Evolutionary conservation across 2,888 invertebrate genomes (phyloP).

Genomic region (Syrista parreyssii): DNA sequence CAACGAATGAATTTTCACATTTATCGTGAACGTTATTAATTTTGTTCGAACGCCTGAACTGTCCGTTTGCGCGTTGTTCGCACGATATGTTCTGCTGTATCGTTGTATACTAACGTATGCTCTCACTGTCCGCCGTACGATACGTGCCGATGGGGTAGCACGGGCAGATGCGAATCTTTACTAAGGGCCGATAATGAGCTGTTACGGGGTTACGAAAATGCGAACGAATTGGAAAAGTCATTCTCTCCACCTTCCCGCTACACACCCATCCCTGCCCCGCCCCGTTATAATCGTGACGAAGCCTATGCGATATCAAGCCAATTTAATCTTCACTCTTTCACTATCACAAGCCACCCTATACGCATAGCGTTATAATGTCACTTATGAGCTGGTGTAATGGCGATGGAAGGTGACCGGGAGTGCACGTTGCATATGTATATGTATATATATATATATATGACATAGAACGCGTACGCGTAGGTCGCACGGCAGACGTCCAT

Average conservation of each 20-base stretch:
- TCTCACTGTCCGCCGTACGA: too few relatives aligned
- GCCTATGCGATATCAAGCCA: conserved; percentile 29
- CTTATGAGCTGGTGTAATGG: not conserved
- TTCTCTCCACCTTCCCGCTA: too few relatives aligned
- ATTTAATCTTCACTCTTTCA: conserved; percentile 38
- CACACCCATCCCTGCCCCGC: not conserved
- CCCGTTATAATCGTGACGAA: conserved; percentile 9
- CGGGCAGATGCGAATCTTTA: not conserved
- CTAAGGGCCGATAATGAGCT: not conserved
- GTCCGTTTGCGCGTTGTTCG: not conserved
- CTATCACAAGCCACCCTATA: not conserved
- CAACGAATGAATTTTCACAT: not conserved
- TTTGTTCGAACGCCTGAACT: not conserved
- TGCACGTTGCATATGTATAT: not conserved
- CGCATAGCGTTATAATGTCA: not conserved
- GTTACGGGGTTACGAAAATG: not conserved
- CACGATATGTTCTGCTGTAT: too few relatives aligned
- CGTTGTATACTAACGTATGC: too few relatives aligned
- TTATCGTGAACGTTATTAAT: not conserved
- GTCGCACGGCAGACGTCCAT: conserved; percentile 20
- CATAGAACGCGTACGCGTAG: conserved; percentile 3
- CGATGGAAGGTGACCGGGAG: conserved; percentile 12
- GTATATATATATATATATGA: conserved; percentile 5
- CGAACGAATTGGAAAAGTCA: not conserved
- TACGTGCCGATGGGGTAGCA: not conserved